These are phyloP conservation scores for Synergus laeviventris DNA, from an alignment of 2,888 invertebrate genomes.

Conservation along the genomic window DNA sequence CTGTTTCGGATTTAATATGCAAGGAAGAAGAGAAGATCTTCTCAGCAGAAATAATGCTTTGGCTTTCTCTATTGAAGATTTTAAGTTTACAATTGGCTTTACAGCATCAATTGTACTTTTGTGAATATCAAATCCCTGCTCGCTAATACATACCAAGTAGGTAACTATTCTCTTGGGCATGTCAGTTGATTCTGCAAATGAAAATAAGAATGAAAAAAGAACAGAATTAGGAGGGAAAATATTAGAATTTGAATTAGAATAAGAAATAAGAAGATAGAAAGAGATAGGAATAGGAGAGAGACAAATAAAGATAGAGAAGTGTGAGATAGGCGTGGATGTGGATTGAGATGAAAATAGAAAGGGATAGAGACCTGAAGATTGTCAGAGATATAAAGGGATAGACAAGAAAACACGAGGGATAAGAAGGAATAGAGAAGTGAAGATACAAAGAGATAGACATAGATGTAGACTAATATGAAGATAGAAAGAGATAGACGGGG, in stretches of 20 bases:
- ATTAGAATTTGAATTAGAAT: no score
- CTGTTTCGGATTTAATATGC: not conserved
- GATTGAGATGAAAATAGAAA: no score
- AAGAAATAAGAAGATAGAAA: not conserved
- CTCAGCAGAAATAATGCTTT: not conserved
- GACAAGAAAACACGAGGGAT: no score
- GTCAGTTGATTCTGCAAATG: not conserved
- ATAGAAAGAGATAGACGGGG: no score
- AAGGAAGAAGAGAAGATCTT: not conserved
- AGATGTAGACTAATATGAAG: no score
- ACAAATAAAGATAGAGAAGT: no score
- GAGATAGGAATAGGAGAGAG: no score
- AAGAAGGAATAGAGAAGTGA: no score
- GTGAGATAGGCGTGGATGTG: no score
- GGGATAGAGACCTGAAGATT: no score
- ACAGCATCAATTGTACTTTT: not conserved
- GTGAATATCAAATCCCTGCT: not conserved
- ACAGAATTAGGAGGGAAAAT: not conserved
- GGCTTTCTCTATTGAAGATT: slow-evolving; percentile 1
- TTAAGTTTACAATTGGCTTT: not conserved
- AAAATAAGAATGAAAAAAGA: not conserved
- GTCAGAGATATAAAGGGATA: no score
- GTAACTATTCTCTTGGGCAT: not conserved
- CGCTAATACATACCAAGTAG: not conserved
- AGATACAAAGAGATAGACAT: no score